Percentiles rank a stretch among this genome's conserved stretches.
Conservation (phyloP, 2,113 vertebrate genomes). For the Phoenicopterus ruber region DNA sequence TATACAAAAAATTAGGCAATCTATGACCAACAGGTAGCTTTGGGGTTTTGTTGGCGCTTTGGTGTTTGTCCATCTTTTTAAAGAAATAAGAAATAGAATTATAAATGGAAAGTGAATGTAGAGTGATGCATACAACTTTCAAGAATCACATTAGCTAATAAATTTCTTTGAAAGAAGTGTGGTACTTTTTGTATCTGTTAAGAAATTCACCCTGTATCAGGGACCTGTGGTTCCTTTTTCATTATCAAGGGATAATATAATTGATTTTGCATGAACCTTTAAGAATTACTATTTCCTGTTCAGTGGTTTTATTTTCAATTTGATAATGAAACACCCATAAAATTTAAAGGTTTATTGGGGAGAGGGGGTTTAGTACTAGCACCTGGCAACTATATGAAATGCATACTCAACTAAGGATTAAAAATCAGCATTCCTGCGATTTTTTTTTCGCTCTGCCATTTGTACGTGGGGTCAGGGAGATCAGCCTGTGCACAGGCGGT, state of each 20-base stretch:
- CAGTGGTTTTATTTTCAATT: constrained; percentile 30
- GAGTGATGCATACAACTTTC: neutral
- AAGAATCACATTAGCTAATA: neutral
- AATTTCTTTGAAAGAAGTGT: neutral
- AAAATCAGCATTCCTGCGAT: neutral
- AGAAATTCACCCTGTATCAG: neutral
- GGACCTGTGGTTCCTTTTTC: neutral
- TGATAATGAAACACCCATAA: constrained; percentile 45
- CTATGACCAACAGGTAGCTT: neutral
- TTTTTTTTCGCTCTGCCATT: neutral
- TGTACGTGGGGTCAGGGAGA: neutral
- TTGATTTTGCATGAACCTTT: neutral
- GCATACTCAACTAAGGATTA: constrained; percentile 13
- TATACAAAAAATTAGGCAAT: neutral
- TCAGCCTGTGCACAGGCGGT: neutral
- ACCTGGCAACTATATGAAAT: constrained; percentile 17
- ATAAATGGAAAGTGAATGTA: neutral
- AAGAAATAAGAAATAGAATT: neutral
- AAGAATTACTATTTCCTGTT: constrained; percentile 20
- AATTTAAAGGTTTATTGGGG: constrained; percentile 10
- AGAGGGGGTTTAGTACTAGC: neutral
- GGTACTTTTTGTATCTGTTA: neutral
- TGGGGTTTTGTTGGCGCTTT: neutral
- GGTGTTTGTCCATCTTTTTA: neutral
- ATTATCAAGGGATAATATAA: constrained; percentile 10